Conservation (phyloP, 2,888 invertebrate genomes). For the Lamellibrachia columna region DNA sequence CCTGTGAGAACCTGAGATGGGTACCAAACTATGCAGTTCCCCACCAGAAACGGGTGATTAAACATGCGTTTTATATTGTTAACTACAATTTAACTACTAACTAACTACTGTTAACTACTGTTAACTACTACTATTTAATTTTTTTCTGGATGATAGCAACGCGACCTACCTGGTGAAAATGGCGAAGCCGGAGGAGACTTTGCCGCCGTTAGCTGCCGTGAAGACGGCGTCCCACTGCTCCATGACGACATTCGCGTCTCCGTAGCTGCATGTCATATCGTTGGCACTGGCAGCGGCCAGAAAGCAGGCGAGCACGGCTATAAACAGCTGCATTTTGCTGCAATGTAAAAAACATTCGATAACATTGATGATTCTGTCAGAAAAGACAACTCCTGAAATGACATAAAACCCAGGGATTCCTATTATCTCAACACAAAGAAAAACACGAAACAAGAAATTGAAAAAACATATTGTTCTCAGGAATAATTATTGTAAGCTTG, state of each 20-base stretch:
- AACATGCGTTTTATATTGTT: too few species aligned
- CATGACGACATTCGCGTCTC: neutral
- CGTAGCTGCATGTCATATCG: neutral
- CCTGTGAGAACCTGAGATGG: too few species aligned
- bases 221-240: neutral
- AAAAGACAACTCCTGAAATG: neutral
- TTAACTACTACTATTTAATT: too few species aligned
- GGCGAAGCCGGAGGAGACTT: neutral
- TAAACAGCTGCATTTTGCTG: conserved; percentile 16
- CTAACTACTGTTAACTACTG: too few species aligned
- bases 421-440: neutral
- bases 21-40: too few species aligned
- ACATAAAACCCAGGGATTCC: neutral
- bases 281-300: neutral
- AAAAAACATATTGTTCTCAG: too few species aligned
- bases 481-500: too few species aligned
- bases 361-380: neutral
- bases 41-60: too few species aligned
- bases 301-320: neutral
- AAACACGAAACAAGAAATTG: too few species aligned
- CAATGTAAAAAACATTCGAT: neutral
- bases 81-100: too few species aligned
- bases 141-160: neutral
- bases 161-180: neutral
- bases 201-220: neutral